phyloP scores from a whole-genome alignment of 1,140 invertebrate genomes.

The Drosophila serrata region DNA sequence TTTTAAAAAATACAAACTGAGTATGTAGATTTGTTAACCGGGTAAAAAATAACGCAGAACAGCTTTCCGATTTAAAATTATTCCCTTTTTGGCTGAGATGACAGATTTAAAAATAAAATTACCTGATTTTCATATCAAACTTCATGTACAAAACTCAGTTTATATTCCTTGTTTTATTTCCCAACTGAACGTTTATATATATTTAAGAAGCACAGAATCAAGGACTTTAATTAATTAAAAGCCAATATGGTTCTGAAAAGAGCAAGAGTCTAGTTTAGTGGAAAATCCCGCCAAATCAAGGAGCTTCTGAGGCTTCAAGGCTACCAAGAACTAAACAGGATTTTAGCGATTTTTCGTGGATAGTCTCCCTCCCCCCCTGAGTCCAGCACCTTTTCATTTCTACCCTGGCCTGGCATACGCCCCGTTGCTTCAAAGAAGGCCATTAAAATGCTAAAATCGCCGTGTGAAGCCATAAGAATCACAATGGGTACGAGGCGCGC shows the following conservation, averaged over 20 bases:
- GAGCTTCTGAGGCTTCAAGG: background rate
- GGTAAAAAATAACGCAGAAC: too few species aligned
- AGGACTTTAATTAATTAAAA: background rate
- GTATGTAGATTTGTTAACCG: too few species aligned
- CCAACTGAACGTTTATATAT: background rate
- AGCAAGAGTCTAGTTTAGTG: background rate
- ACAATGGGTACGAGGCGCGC: conserved; percentile 56
- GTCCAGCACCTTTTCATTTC: conserved; percentile 24
- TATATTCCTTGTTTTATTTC: too few species aligned
- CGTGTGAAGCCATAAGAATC: conserved; percentile 80
- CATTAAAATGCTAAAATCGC: conserved; percentile 75
- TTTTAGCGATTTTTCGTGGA: conserved; percentile 22
- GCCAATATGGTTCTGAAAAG: background rate
- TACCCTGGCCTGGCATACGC: conserved; percentile 24
- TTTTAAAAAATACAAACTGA: too few species aligned
- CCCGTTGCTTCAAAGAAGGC: conserved; percentile 42
- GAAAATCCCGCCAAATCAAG: conserved; percentile 1
- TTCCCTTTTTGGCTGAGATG: too few species aligned
- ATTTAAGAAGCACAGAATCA: background rate
- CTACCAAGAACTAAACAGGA: conserved; percentile 19
- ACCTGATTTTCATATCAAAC: too few species aligned
- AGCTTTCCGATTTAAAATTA: too few species aligned
- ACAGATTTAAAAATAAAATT: too few species aligned
- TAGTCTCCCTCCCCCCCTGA: background rate
- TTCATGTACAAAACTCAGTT: too few species aligned